Conservation (phyloP, 35 echinoderm and acorn worm genomes). For the Lytechinus pictus region DNA sequence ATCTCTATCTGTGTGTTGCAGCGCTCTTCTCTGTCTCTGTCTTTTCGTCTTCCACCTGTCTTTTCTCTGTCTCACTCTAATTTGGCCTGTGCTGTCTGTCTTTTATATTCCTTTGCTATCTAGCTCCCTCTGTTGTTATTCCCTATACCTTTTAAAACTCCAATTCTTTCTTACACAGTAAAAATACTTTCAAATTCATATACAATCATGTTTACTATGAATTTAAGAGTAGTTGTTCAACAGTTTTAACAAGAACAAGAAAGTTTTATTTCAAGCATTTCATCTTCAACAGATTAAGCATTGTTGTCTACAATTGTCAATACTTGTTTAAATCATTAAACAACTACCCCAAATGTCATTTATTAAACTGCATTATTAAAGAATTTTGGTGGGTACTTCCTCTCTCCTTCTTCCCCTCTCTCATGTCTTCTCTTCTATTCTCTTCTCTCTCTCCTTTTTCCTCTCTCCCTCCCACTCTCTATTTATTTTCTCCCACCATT, state of each 20-base stretch:
- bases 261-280: too few relatives aligned
- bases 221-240: too few relatives aligned
- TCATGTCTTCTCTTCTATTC: neutral
- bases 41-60: neutral
- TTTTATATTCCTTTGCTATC: neutral
- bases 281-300: too few relatives aligned
- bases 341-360: too few relatives aligned
- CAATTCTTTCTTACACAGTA: too few relatives aligned
- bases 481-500: neutral
- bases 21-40: neutral
- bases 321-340: too few relatives aligned
- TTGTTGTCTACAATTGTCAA: too few relatives aligned
- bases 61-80: neutral
- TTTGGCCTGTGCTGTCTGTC: neutral
- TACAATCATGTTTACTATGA: too few relatives aligned
- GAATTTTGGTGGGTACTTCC: neutral
- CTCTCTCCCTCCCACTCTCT: neutral
- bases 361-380: too few relatives aligned
- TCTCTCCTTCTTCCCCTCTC: neutral
- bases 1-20: neutral
- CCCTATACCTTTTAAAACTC: too few relatives aligned
- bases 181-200: too few relatives aligned
- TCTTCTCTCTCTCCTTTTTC: neutral
- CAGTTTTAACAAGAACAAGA: too few relatives aligned
- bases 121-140: neutral